A percentile compares a stretch with the other conserved stretches of the same genome.
phyloP scores from a whole-genome alignment of 2,888 invertebrate genomes.

The Belgica antarctica region DNA sequence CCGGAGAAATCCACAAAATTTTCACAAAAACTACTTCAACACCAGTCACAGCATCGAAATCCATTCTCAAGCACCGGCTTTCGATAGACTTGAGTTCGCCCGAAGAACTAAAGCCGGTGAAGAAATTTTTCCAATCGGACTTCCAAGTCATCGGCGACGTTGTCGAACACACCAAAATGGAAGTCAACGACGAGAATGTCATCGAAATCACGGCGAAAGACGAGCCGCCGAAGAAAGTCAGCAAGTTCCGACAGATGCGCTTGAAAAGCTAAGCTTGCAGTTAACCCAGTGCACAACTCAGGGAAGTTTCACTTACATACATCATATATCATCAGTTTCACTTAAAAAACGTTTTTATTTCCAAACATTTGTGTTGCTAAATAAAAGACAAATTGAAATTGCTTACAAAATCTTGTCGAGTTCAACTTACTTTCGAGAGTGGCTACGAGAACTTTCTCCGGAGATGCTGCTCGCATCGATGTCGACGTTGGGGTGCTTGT shows the following conservation, averaged over 20 bases:
- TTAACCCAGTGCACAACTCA: background rate
- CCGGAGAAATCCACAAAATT: conserved; percentile 11
- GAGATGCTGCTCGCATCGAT: background rate
- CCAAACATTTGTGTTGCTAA: background rate
- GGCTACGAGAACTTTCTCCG: background rate
- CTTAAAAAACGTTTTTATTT: no score
- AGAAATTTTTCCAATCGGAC: conserved; percentile 9
- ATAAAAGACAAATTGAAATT: background rate
- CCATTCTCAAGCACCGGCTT: conserved; percentile 8
- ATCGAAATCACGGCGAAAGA: background rate
- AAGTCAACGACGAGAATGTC: background rate
- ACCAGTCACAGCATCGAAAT: background rate
- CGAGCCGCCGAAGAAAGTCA: conserved; percentile 8
- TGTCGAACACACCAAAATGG: background rate
- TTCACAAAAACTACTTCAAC: background rate
- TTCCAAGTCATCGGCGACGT: conserved; percentile 18
- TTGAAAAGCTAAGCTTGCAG: conserved; percentile 19
- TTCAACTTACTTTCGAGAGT: background rate
- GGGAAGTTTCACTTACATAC: background rate
- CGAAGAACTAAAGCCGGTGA: background rate
- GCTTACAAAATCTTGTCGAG: background rate
- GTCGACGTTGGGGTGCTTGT: conserved; percentile 48
- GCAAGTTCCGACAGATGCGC: conserved; percentile 30
- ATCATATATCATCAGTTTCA: no score
- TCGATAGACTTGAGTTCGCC: background rate